Percentiles rank a stretch among this genome's conserved stretches.
phyloP scores from a whole-genome alignment of 2,888 invertebrate genomes.

The Tetrapedia diversipes region DNA sequence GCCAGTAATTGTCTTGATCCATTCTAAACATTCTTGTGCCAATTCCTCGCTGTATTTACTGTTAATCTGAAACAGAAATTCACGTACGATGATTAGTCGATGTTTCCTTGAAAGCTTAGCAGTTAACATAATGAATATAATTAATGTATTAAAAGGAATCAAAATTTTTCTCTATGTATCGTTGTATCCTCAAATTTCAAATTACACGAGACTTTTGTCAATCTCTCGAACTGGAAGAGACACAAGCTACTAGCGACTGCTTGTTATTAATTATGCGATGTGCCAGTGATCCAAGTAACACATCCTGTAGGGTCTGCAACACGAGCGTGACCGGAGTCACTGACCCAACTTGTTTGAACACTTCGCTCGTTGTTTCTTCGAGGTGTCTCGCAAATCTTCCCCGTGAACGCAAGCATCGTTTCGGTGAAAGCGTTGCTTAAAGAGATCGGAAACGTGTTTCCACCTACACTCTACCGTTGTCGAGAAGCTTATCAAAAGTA shows the following conservation, averaged over 20 bases:
- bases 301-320: conserved; percentile 76
- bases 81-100: conserved; percentile 7
- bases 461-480: conserved; percentile 8
- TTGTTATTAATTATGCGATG: conserved; percentile 72
- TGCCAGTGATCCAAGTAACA: conserved; percentile 74
- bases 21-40: conserved; percentile 95
- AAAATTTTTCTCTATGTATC: not conserved
- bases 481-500: not conserved
- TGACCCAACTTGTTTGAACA: conserved; percentile 69
- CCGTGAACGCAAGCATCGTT: conserved; percentile 19
- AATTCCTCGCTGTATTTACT: conserved; percentile 98
- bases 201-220: conserved; percentile 6
- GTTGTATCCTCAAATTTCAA: not conserved
- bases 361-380: conserved; percentile 60
- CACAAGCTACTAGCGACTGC: conserved; percentile 51
- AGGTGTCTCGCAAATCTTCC: conserved; percentile 28
- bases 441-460: not conserved
- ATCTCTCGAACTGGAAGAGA: conserved; percentile 25
- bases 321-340: conserved; percentile 70
- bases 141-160: no score
- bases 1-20: conserved; percentile 94
- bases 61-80: conserved; percentile 90
- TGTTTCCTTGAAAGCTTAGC: not conserved
- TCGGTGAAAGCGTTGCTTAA: conserved; percentile 21
- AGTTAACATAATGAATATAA: no score